Conservation (phyloP, 2,113 vertebrate species). For the Cynocephalus volans region DNA sequence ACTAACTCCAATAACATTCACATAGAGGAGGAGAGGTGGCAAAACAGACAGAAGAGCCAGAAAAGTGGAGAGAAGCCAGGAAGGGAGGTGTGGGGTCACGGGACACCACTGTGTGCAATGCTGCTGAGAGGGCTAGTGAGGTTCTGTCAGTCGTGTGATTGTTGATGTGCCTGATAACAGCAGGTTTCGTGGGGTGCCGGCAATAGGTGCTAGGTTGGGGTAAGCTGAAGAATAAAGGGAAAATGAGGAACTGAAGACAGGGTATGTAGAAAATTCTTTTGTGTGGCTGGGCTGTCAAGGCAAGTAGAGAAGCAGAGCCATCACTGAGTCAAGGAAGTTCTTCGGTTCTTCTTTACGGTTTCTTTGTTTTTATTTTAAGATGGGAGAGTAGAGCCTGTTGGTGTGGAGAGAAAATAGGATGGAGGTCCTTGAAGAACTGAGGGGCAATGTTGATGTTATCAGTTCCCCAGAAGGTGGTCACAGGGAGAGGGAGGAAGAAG, state of each 20-base stretch:
- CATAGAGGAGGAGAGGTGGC: neutral
- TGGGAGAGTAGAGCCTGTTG: neutral
- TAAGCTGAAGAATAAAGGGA: neutral
- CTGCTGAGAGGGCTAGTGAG: neutral
- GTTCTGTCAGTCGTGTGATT: neutral
- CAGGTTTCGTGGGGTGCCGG: neutral
- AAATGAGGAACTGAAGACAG: neutral
- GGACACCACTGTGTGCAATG: neutral
- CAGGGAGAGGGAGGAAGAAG: neutral
- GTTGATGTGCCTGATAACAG: neutral
- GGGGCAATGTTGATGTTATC: neutral
- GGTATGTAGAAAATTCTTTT: neutral
- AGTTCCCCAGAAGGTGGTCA: neutral
- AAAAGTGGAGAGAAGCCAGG: neutral
- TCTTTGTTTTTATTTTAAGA: conserved; percentile 47
- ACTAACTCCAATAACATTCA: neutral
- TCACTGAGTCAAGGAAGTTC: neutral
- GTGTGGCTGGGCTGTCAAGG: neutral
- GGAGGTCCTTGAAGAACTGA: neutral
- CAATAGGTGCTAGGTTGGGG: neutral
- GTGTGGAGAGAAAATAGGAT: neutral
- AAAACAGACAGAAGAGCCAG: neutral
- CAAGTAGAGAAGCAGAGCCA: neutral
- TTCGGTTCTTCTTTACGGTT: neutral
- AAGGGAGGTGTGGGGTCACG: neutral